Base-by-base conservation (phyloP, 2,888 invertebrate genomes). In the Chesias legatella region DNA sequence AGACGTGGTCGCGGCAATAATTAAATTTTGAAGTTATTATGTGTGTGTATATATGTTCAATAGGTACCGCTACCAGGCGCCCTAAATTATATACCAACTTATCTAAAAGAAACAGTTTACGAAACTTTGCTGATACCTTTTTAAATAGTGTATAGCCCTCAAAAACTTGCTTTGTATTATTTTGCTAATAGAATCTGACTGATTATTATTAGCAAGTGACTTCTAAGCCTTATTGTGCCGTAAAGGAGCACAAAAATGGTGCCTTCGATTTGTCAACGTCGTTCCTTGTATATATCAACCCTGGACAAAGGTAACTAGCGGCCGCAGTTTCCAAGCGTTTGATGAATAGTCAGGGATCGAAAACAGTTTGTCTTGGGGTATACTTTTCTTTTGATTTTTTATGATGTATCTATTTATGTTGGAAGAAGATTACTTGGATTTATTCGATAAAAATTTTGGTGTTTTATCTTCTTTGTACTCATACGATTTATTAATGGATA, bases 241-340 rank as follows among this genome's bases (percentile, higher is more conserved):
- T 32, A 44, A 36, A 45, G 39, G 36, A 43, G 35, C 35, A 23
- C 32, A 35, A 10, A 45, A 45, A 40, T 36, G 39, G 32, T 32
- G 28, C 22, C 29, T 33, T 13, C 75, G 77, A 84, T 86, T 82
- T 81, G 81, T 86, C 85, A 86, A 81, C 57, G 85, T 85, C 85
- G 65, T 58, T 31, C 69, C 74, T 83, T 83, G 85, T 86, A 84
- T 86, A 83, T 84, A 85, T 83, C 81, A 77, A 72, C 54, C 55
- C 55, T 68, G 78, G 76, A 85, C 85, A 86, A 84, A 82, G 67
- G 82, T 82, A 79, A 85, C 82, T 84, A 79, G 79, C 75, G 75
- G 70, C 67, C 63, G 39, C 71, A 79, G 77, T 79, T 83, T 79
- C 73, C 68, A 75, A 72, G 64, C 68, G 59, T 66, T 73, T 82